A percentile compares a stretch with the other conserved stretches of the same genome.
These are phyloP conservation scores for Hylomyscus alleni DNA, from an alignment of 2,797 vertebrate species.

Conservation along the genomic window DNA sequence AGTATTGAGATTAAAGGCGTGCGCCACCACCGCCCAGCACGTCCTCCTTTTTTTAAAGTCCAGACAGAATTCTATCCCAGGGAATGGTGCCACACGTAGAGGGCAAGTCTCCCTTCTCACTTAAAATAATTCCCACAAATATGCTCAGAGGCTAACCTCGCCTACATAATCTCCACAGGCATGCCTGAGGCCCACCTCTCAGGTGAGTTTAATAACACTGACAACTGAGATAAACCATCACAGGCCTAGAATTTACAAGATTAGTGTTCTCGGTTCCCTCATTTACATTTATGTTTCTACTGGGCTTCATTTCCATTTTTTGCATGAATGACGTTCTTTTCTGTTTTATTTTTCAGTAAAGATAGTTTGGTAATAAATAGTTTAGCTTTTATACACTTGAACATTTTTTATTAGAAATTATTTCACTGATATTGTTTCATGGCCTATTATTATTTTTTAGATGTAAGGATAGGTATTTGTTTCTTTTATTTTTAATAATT, in stretches of 20 bases:
- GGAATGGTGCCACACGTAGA: not conserved
- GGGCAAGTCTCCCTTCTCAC: not conserved
- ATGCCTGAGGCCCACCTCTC: not conserved
- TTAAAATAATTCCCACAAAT: not conserved
- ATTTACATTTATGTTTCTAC: not conserved
- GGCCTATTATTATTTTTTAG: not conserved
- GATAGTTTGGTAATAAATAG: not conserved
- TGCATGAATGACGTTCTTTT: not conserved
- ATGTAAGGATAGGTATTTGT: not conserved
- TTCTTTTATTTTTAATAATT: not conserved
- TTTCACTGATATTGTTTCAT: not conserved
- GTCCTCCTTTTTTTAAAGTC: not conserved
- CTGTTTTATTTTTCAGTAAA: not conserved
- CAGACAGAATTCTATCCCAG: not conserved
- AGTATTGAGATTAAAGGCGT: no score
- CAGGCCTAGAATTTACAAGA: not conserved
- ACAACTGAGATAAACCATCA: not conserved
- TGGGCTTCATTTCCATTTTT: not conserved
- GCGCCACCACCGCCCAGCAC: no score
- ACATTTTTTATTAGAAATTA: not conserved
- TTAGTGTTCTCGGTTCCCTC: not conserved
- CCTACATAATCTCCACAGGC: not conserved
- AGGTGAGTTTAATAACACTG: no score
- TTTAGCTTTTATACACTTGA: not conserved
- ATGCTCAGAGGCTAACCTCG: not conserved